Base-by-base conservation (phyloP, 2,113 vertebrate species). In the Columba janthina region DNA sequence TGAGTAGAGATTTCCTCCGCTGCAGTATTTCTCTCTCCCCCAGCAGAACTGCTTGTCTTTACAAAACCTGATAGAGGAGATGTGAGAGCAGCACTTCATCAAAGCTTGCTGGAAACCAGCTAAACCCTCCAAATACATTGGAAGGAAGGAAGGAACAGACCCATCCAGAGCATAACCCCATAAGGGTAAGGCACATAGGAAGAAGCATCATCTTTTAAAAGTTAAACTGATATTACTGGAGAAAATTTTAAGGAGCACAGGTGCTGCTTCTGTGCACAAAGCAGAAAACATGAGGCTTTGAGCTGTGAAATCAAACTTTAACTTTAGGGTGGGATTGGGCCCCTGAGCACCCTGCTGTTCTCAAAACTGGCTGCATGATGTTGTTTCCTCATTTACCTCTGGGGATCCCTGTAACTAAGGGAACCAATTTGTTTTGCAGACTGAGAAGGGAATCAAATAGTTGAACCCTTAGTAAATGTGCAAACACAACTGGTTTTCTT, bases 401-500 rank as follows among this genome's bases (percentile, higher is more conserved):
- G 5, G 53, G 94, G 84, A 93, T 92, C 73, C 76, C 74, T 50
- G 92, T 78, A 93, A 85, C 93, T 96, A 78, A 67, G 89, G 85
- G 89, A 95, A 77, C 76, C 76, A 42, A 90, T 94, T 95, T 95
- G 88, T 85, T 95, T 86, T 94, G 88, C 58, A 54, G 94, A 69
- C 50, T 40, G 69, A 86, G 88, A 89, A 61, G 66, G 75, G 85
- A 84, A 95, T 88, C 74, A 89, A 91, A 96, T 82, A 86, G 71
- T 15, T 96, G 93, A 93, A 81, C 88, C 76, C 87, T 96, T 64
- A 58, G 76, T 89, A 94, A 97, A 90, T 56, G 57, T 11, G 77
- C 62, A 93, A 95, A 94, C 90, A 90, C 89, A 88, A 92, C 89
- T 94, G 93, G 90, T 80, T 93, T 93, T 87, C 94, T 95, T 96